Conservation (phyloP, 2,888 invertebrate species). For the Theretra japonica region DNA sequence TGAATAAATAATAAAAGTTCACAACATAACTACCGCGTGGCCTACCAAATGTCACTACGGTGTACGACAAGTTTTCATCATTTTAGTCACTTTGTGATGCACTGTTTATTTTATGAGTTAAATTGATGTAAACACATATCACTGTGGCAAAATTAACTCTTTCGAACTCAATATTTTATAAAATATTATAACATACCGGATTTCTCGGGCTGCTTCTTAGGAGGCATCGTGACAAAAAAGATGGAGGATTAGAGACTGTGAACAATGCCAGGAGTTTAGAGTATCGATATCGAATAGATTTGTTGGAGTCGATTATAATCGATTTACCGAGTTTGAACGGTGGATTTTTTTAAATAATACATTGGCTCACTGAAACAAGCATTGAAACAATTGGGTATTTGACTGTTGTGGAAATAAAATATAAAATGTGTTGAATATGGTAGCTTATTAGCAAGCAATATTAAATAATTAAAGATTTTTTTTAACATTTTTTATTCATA, state of each 20-base stretch:
- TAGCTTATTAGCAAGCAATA: too few species aligned
- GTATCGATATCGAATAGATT: neutral
- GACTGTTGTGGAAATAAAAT: too few species aligned
- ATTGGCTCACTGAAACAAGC: too few species aligned
- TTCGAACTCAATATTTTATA: constrained; percentile 38
- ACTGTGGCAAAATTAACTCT: neutral
- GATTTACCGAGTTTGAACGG: neutral
- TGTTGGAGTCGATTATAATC: neutral
- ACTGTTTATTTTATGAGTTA: neutral
- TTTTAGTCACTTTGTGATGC: neutral
- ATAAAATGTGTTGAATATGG: too few species aligned
- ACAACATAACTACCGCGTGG: constrained; percentile 66
- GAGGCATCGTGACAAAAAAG: constrained; percentile 90
- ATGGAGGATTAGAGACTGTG: constrained; percentile 59
- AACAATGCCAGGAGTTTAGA: neutral
- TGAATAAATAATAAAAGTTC: constrained; percentile 21
- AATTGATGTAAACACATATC: neutral
- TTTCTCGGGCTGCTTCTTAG: constrained; percentile 94
- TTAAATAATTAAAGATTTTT: too few species aligned
- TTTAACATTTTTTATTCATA: too few species aligned
- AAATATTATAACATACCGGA: constrained; percentile 87
- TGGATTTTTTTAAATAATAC: too few species aligned
- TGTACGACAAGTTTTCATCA: neutral
- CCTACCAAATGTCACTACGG: constrained; percentile 43
- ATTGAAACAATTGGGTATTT: too few species aligned